These are phyloP conservation scores for Ammospiza caudacuta DNA, from an alignment of 2,113 vertebrate species.

Conservation along the genomic window DNA sequence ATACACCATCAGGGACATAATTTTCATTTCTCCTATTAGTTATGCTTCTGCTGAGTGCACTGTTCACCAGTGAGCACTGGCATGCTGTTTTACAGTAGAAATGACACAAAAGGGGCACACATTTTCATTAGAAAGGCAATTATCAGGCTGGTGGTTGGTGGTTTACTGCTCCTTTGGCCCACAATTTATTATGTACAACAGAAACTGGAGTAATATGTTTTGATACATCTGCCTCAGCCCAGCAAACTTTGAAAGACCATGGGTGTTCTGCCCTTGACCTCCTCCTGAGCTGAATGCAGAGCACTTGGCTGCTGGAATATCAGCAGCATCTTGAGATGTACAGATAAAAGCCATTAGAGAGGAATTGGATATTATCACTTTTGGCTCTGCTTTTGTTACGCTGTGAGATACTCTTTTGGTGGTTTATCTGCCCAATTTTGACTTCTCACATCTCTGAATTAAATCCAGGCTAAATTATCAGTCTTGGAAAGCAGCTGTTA, in stretches of 20 bases:
- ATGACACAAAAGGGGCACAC: constrained; percentile 53
- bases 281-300: constrained; percentile 14
- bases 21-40: constrained; percentile 60
- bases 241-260: constrained; percentile 15
- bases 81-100: constrained; percentile 54
- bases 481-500: not conserved
- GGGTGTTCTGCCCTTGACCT: constrained; percentile 36
- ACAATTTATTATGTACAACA: constrained; percentile 13
- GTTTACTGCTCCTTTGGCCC: constrained; percentile 62
- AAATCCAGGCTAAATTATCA: not conserved
- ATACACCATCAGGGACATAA: constrained; percentile 2
- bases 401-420: not conserved
- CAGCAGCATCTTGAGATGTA: constrained; percentile 3
- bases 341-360: not conserved
- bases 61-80: constrained; percentile 49
- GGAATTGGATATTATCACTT: not conserved
- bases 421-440: not conserved
- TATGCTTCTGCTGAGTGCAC: constrained; percentile 46
- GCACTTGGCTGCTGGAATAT: not conserved
- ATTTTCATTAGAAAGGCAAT: constrained; percentile 64
- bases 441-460: not conserved
- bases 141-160: constrained; percentile 40
- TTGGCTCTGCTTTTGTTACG: not conserved
- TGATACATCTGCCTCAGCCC: constrained; percentile 10
- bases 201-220: constrained; percentile 33